These are phyloP conservation scores for Crax fasciolata DNA, from an alignment of 2,797 vertebrate genomes.

Conservation along the genomic window DNA sequence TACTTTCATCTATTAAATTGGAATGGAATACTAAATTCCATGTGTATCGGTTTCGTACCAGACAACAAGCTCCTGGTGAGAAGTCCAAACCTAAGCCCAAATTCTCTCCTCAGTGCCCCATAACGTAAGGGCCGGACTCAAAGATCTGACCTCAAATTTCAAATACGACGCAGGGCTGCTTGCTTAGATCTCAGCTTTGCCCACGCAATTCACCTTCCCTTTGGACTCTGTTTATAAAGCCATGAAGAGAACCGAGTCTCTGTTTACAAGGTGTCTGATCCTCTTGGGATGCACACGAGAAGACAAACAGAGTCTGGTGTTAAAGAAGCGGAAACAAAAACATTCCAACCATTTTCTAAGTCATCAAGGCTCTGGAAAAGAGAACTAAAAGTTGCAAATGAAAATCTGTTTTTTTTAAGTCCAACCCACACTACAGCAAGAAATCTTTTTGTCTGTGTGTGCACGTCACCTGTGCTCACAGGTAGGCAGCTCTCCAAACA, in stretches of 20 bases:
- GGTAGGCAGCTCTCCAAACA: neutral
- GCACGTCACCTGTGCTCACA: neutral
- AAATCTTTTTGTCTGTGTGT: neutral
- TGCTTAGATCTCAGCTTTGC: no score
- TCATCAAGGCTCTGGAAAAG: neutral
- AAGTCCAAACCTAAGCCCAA: neutral
- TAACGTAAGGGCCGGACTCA: fast-evolving
- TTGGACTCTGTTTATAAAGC: neutral
- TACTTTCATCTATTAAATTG: slow-evolving; percentile 25
- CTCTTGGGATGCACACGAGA: neutral
- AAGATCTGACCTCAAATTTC: neutral
- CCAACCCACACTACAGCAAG: neutral
- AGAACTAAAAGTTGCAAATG: neutral
- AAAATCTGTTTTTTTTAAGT: no score
- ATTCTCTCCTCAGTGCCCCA: fast-evolving
- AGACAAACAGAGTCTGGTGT: no score
- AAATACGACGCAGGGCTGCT: neutral
- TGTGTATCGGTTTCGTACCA: neutral
- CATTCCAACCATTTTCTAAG: neutral
- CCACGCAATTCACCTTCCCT: neutral
- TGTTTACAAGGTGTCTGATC: neutral
- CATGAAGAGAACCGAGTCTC: no score
- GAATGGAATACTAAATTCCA: slow-evolving; percentile 46
- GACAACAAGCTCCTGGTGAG: neutral
- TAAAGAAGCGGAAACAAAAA: neutral